Evolutionary conservation across 2,797 vertebrate species (phyloP).

Genomic region (Acrocephalus scirpaceus): DNA sequence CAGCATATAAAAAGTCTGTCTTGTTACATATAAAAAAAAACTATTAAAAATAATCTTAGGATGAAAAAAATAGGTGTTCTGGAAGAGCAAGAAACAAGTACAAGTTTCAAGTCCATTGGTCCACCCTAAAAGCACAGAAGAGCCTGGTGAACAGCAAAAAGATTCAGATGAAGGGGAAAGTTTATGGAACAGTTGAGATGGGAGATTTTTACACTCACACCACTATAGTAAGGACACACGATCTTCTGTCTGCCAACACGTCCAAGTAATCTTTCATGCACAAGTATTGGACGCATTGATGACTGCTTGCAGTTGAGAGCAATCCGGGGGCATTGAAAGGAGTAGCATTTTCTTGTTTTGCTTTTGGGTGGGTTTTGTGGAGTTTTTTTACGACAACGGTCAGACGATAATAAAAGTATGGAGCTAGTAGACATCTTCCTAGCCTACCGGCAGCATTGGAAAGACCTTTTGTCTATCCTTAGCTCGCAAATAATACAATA

Average conservation of each 20-base stretch:
- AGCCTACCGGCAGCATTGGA: rapidly evolving
- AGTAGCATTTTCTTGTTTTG: not conserved
- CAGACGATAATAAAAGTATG: not conserved
- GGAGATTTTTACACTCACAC: not conserved
- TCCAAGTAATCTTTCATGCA: not conserved
- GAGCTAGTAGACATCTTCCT: rapidly evolving
- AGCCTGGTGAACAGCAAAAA: not conserved
- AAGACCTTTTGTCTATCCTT: not conserved
- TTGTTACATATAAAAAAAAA: not conserved
- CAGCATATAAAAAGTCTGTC: not conserved
- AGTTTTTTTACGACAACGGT: not conserved
- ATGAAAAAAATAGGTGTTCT: not conserved
- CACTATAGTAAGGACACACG: rapidly evolving
- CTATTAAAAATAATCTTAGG: not conserved
- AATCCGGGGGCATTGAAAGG: not conserved
- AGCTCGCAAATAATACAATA: not conserved
- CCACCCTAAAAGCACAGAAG: not conserved
- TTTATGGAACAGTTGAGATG: not conserved
- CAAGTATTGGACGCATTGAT: not conserved
- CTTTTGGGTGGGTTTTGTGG: not conserved
- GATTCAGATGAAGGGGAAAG: not conserved
- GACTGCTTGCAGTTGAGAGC: not conserved
- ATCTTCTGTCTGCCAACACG: rapidly evolving
- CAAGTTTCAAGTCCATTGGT: not conserved
- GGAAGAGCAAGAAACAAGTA: not conserved